Base-by-base conservation (phyloP, 2,797 vertebrate genomes). In the Fistularia commersonii region DNA sequence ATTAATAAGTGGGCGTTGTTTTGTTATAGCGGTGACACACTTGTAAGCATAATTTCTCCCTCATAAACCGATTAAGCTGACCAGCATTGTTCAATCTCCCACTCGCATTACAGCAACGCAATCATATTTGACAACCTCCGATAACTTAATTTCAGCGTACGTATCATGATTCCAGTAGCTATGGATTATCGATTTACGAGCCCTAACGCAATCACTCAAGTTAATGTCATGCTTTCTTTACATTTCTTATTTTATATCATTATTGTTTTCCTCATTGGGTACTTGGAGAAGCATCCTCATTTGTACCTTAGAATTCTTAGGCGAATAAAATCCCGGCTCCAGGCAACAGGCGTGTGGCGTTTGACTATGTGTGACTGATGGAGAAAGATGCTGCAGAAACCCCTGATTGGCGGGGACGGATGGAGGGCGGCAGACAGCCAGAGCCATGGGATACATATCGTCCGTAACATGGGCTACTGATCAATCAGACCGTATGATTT, bases 381-480 rank as follows among this genome's bases (percentile, higher is more conserved):
- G 14, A 57, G 58, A 66, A 40, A 5, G 23, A 57, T 15, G 53
- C 41, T 63, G 58, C 58, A 66, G 51, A 73, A 59, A 74, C 68
- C 9, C 63, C 71, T 59, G 34, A 72, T 70, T 75, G 74, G 37
- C 23, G 3, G 63, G 60, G 76, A 81, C 77, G 78, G 82, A 86
- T 77, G 58, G 79, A 81, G 72, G 54, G 57, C 58, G 73, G 78
- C 72, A 87, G 69, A 85, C 76, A 89, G 63, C 51, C 75, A 74
- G 56, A 81, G 57, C 79, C 83, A 87, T 77, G 76, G 78, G 81
- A 93, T 91, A 90, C 87, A 69, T 74, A 88, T 90, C 77, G 86
- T 76, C 81, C 73, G 67, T 68, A 89, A 82, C 55, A 67, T 81
- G 90, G 70, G 73, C 83, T 88, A 86, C 63, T 80, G 76, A 90